phyloP scores from a whole-genome alignment of 2,888 invertebrate species.

The Morpho deidamia region DNA sequence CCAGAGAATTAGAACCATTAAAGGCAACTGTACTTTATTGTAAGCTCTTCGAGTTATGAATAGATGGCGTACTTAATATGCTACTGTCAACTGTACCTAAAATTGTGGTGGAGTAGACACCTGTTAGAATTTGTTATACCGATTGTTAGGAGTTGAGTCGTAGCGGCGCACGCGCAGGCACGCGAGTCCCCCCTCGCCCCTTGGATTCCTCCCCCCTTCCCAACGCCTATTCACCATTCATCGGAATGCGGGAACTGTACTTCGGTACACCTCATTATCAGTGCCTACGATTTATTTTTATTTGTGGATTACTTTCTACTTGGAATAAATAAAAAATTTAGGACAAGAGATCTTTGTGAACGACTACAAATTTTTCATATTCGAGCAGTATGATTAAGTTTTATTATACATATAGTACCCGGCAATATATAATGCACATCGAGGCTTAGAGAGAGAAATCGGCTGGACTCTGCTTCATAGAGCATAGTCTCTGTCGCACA shows the following conservation, averaged over 20 bases:
- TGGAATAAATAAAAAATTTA: constrained; percentile 4
- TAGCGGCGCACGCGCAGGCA: constrained; percentile 64
- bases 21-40: constrained; percentile 10
- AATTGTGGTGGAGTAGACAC: constrained; percentile 53
- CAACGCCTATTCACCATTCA: constrained; percentile 50
- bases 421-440: too few species aligned
- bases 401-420: too few species aligned
- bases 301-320: constrained; percentile 30
- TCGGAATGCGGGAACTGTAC: constrained; percentile 65
- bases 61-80: constrained; percentile 29
- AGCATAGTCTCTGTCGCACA: too few species aligned
- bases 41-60: constrained; percentile 12
- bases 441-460: too few species aligned
- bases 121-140: constrained; percentile 60
- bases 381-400: too few species aligned
- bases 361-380: neutral
- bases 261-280: constrained; percentile 58
- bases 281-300: constrained; percentile 48
- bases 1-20: constrained; percentile 5
- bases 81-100: constrained; percentile 38
- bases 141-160: constrained; percentile 44
- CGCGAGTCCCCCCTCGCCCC: constrained; percentile 39
- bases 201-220: constrained; percentile 21
- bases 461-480: too few species aligned
- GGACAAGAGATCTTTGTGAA: neutral